Percentiles rank a stretch among this genome's conserved stretches.
Evolutionary conservation across 2,113 vertebrate genomes (phyloP).

Genomic region (Tupaia chinensis): DNA sequence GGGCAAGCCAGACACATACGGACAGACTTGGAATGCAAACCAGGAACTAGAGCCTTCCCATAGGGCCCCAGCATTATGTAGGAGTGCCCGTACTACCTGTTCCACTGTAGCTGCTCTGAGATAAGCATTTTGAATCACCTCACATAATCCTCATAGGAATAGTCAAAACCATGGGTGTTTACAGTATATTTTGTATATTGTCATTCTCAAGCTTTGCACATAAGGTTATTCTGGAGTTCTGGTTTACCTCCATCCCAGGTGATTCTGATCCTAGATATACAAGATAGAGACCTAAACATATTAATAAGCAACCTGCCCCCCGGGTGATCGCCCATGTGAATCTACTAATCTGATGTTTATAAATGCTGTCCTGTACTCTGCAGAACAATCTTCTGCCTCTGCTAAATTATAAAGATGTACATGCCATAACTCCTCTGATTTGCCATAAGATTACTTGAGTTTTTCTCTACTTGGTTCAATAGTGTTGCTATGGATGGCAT

Average conservation of each 20-base stretch:
- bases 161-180: not conserved
- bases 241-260: not conserved
- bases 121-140: not conserved
- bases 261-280: not conserved
- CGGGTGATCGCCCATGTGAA: not conserved
- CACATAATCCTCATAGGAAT: not conserved
- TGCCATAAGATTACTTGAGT: not conserved
- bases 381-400: not conserved
- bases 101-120: too few relatives aligned
- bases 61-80: too few relatives aligned
- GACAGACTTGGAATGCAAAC: too few relatives aligned
- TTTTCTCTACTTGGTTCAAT: not conserved
- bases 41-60: too few relatives aligned
- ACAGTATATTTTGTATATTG: not conserved
- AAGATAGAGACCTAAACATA: not conserved
- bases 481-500: not conserved
- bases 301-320: not conserved
- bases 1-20: too few relatives aligned
- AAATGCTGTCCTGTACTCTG: not conserved
- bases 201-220: not conserved
- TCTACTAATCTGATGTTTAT: not conserved
- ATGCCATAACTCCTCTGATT: not conserved
- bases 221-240: not conserved
- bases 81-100: too few relatives aligned
- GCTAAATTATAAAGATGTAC: not conserved